These are phyloP conservation scores for Sussaba pulchella DNA, from an alignment of 2,888 invertebrate genomes.

Conservation along the genomic window DNA sequence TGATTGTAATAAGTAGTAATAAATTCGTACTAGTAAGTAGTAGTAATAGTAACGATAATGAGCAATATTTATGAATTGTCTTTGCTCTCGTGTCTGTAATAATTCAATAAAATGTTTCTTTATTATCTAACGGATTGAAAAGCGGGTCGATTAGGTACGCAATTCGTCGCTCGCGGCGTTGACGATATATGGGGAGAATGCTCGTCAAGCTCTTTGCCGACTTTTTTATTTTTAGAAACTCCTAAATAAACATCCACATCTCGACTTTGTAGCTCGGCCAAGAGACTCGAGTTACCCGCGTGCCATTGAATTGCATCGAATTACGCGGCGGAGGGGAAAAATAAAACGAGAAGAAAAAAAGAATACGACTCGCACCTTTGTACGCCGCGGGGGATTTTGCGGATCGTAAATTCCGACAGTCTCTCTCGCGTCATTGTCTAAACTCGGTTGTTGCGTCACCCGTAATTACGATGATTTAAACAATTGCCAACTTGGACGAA, in stretches of 20 bases:
- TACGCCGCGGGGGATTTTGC: slow-evolving; percentile 1
- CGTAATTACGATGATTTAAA: slow-evolving; percentile 36
- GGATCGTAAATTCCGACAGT: slow-evolving; percentile 39
- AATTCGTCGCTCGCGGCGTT: slow-evolving; percentile 22
- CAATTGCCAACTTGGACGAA: slow-evolving; percentile 51
- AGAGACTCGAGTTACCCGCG: slow-evolving; percentile 36
- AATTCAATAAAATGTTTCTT: too few species aligned
- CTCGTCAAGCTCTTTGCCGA: neutral
- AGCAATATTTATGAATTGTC: too few species aligned
- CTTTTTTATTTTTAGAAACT: slow-evolving; percentile 30
- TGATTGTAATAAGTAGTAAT: too few species aligned
- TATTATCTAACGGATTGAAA: neutral
- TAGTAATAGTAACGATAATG: too few species aligned
- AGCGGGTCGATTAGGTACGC: slow-evolving; percentile 20
- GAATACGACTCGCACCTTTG: slow-evolving; percentile 6
- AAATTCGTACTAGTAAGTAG: too few species aligned
- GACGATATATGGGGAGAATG: neutral
- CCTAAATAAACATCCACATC: slow-evolving; percentile 8
- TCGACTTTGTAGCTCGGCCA: neutral
- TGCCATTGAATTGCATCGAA: slow-evolving; percentile 46
- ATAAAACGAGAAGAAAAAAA: slow-evolving; percentile 21
- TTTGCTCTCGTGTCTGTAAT: too few species aligned
- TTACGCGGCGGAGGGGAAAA: slow-evolving; percentile 1
- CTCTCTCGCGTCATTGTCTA: slow-evolving; percentile 68
- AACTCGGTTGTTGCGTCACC: slow-evolving; percentile 69